phyloP scores from a whole-genome alignment of 2,888 invertebrate species.

The Pandemis cinnamomeana region DNA sequence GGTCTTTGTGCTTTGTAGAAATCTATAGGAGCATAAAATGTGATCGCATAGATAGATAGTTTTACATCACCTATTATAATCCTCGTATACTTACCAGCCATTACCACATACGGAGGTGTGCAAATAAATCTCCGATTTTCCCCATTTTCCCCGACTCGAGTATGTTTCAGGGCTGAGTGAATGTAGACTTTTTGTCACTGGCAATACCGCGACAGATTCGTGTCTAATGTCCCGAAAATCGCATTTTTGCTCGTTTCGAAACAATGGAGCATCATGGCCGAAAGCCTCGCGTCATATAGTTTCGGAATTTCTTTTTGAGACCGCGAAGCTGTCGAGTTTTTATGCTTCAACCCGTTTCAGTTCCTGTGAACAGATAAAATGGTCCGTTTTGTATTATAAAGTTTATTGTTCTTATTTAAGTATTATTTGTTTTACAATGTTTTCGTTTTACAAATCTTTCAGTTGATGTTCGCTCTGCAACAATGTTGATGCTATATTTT shows the following conservation, averaged over 20 bases:
- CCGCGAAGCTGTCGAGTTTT: constrained; percentile 23
- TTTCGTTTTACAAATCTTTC: not conserved
- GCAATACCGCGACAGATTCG: constrained; percentile 43
- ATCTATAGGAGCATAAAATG: constrained; percentile 3
- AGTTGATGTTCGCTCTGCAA: not conserved
- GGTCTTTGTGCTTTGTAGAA: not conserved
- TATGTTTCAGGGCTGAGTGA: constrained; percentile 26
- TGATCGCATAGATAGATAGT: constrained; percentile 8
- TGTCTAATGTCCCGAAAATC: constrained; percentile 53
- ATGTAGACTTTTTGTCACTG: constrained; percentile 49
- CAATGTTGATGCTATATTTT: not conserved
- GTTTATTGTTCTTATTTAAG: not conserved
- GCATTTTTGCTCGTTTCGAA: constrained; percentile 46
- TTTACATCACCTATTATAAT: constrained; percentile 21
- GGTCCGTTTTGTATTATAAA: not conserved
- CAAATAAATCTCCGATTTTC: constrained; percentile 39
- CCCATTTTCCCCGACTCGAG: not conserved
- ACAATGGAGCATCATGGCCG: constrained; percentile 46
- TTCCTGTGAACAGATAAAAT: constrained; percentile 6
- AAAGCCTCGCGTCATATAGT: constrained; percentile 39
- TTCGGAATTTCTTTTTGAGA: constrained; percentile 41
- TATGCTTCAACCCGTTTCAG: constrained; percentile 22
- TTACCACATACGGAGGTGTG: constrained; percentile 22
- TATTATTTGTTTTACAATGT: not conserved
- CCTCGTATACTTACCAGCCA: constrained; percentile 17